Evolutionary conservation across 2,797 vertebrate genomes (phyloP).

Genomic region (Hemibagrus guttatus): DNA sequence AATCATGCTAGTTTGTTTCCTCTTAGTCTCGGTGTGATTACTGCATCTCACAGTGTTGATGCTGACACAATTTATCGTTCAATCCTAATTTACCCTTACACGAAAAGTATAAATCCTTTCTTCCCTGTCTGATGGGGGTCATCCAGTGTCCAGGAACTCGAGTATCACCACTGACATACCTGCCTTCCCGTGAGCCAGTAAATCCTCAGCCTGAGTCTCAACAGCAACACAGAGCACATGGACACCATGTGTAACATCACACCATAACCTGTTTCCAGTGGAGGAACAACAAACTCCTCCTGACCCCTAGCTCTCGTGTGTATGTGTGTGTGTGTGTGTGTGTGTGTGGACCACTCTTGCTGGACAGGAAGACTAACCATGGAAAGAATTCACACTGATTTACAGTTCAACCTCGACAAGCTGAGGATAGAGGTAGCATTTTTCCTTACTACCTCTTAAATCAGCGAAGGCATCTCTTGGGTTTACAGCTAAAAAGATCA

Average conservation of each 20-base stretch:
- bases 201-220: not conserved
- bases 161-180: not conserved
- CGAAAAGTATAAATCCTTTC: not conserved
- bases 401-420: conserved; percentile 4
- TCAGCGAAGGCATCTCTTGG: conserved; percentile 24
- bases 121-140: not conserved
- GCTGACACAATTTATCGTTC: not conserved
- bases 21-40: not conserved
- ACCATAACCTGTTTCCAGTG: not conserved
- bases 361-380: not conserved
- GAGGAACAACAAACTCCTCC: not conserved
- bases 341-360: not conserved
- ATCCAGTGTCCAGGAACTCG: not conserved
- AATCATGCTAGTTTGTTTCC: not conserved
- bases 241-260: conserved; percentile 9
- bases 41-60: not conserved
- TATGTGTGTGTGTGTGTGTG: not conserved
- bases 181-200: not conserved
- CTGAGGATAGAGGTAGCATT: conserved; percentile 12
- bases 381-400: conserved; percentile 31
- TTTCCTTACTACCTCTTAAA: conserved; percentile 27
- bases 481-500: conserved; percentile 44
- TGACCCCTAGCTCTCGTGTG: not conserved
- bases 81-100: not conserved
- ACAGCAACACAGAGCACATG: conserved; percentile 9